Percentiles rank a stretch among this genome's conserved stretches.
Conservation (phyloP, 2,797 vertebrate species). For the Gymnopithys bicolor region DNA sequence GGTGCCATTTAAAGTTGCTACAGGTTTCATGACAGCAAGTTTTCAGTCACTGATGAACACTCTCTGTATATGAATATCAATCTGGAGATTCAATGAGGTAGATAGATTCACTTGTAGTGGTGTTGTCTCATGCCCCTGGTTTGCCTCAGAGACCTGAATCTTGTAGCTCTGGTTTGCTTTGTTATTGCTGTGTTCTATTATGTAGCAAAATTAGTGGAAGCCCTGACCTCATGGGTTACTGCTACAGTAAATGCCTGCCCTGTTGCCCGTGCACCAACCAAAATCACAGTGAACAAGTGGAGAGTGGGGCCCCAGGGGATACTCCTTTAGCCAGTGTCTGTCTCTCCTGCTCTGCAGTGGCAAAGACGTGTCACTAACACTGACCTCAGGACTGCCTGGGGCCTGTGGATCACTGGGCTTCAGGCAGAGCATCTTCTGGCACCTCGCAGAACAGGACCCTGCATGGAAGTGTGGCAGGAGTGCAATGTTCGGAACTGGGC, state of each 20-base stretch:
- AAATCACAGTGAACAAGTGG: background rate
- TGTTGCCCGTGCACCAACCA: background rate
- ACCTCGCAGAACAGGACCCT: background rate
- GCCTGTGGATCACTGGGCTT: accelerated
- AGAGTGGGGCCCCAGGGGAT: background rate
- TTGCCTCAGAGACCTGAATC: background rate
- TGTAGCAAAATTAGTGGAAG: background rate
- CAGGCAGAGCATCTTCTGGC: background rate
- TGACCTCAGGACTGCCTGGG: background rate
- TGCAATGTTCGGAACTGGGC: accelerated
- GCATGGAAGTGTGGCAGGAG: background rate
- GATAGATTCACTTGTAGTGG: background rate
- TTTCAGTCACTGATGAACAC: background rate
- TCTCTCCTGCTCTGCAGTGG: background rate
- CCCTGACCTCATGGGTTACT: background rate
- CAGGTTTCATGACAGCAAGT: slow-evolving; percentile 14
- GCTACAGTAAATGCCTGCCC: background rate
- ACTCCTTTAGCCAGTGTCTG: accelerated
- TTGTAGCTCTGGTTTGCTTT: slow-evolving; percentile 6
- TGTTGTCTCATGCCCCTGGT: background rate
- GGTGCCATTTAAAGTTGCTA: background rate
- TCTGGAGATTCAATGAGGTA: background rate
- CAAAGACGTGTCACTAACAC: background rate
- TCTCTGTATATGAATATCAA: background rate
- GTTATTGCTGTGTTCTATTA: background rate